These are phyloP conservation scores for Pitta sordida DNA, from an alignment of 2,113 vertebrate species.

Conservation along the genomic window DNA sequence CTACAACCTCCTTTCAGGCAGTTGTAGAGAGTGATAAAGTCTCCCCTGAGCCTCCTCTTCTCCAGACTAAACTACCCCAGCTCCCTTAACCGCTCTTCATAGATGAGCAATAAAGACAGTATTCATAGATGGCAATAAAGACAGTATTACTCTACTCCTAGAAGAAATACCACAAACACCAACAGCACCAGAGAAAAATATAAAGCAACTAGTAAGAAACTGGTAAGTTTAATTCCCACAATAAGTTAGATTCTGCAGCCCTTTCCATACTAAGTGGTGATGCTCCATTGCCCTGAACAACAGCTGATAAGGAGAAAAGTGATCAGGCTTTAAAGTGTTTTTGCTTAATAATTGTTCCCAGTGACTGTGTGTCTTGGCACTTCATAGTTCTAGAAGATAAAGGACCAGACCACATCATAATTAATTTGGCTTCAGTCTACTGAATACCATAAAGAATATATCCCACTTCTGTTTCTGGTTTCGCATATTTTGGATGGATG, in stretches of 20 bases:
- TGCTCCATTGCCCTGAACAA: not conserved
- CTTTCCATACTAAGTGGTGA: not conserved
- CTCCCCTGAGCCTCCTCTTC: too few relatives aligned
- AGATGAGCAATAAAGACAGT: too few relatives aligned
- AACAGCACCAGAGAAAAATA: not conserved
- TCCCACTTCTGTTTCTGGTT: not conserved
- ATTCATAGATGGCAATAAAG: not conserved
- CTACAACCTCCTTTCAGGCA: too few relatives aligned
- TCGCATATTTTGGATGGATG: not conserved
- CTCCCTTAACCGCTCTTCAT: too few relatives aligned
- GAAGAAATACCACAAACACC: not conserved
- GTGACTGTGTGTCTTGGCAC: not conserved
- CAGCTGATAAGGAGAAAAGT: not conserved
- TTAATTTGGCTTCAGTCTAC: not conserved
- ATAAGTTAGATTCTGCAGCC: not conserved
- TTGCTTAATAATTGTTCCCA: not conserved
- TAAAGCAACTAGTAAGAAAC: not conserved
- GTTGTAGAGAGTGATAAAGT: too few relatives aligned
- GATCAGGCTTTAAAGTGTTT: not conserved
- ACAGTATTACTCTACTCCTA: not conserved
- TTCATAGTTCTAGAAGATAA: not conserved
- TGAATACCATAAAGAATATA: not conserved
- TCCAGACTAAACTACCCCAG: too few relatives aligned
- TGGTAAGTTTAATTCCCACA: not conserved
- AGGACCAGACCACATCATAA: not conserved